Conservation (phyloP, 30 jellyfish, hydroid and myxozoan species). For the Calvadosia cruxmelitensis region DNA sequence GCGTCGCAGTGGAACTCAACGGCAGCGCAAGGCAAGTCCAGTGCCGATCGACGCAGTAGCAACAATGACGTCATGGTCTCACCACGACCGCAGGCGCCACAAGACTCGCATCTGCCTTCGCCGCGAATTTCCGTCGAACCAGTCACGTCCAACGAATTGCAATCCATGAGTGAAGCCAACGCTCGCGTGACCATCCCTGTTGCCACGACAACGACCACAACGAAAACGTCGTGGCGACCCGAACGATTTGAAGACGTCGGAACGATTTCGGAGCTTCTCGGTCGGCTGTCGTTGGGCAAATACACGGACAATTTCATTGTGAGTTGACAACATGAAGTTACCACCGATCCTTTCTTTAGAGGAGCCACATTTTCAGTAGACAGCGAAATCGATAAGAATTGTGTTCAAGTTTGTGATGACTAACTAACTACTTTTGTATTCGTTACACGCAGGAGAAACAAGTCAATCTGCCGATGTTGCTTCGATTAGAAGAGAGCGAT, state of each 20-base stretch:
- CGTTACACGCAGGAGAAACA: slow-evolving; percentile 72
- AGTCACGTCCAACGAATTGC: neutral
- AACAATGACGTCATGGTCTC: neutral
- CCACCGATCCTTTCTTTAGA: neutral
- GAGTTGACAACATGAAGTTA: neutral
- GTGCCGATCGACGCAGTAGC: neutral
- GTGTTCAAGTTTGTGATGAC: too few species aligned
- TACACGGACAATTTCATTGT: slow-evolving; percentile 75
- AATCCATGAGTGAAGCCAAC: slow-evolving; percentile 55
- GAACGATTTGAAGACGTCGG: slow-evolving; percentile 65
- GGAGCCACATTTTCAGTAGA: neutral
- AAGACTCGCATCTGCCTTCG: neutral
- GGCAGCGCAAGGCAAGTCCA: neutral
- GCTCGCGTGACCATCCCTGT: slow-evolving; percentile 38
- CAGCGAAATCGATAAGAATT: too few species aligned
- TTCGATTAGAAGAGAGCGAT: slow-evolving; percentile 59
- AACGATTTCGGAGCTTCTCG: slow-evolving; percentile 43
- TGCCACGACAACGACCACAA: slow-evolving; percentile 26
- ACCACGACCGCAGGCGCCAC: neutral
- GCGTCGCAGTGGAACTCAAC: neutral
- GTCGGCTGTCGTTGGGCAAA: slow-evolving; percentile 64
- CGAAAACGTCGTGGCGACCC: slow-evolving; percentile 77
- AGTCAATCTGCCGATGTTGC: slow-evolving; percentile 38
- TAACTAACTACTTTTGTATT: too few species aligned
- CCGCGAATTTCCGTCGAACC: neutral